Evolutionary conservation across 2,113 vertebrate species (phyloP).

Genomic region (Varanus salvator): DNA sequence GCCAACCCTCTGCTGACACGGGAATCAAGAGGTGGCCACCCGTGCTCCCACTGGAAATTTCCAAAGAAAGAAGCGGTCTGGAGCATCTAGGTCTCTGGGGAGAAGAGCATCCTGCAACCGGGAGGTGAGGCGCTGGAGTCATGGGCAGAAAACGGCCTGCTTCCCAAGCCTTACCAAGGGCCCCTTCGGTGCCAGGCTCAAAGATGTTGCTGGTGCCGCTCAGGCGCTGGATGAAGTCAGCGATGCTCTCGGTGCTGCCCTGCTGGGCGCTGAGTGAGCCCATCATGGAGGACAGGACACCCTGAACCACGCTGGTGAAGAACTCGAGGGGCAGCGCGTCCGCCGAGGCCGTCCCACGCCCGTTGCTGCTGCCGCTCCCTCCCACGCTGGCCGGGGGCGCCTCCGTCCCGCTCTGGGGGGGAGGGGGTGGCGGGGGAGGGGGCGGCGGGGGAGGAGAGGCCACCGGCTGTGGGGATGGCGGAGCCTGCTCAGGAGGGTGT

Average conservation of each 20-base stretch:
- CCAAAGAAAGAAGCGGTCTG: not conserved
- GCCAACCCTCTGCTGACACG: no score
- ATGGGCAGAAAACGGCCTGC: not conserved
- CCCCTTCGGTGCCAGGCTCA: conserved; percentile 84
- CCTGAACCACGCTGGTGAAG: conserved; percentile 90
- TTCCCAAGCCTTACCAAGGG: conserved; percentile 73
- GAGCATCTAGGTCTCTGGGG: not conserved
- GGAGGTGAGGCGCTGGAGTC: not conserved
- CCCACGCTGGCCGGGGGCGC: conserved; percentile 37
- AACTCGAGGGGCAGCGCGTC: conserved; percentile 83
- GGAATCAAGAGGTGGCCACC: not conserved
- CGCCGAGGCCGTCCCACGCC: conserved; percentile 66
- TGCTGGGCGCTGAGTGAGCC: conserved; percentile 89
- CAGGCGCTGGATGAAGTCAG: conserved; percentile 91
- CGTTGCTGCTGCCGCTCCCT: conserved; percentile 57
- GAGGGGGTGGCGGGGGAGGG: conserved; percentile 18
- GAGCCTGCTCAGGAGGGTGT: conserved; percentile 27
- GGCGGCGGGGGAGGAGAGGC: conserved; percentile 48
- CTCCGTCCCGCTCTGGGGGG: conserved; percentile 57
- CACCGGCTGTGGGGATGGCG: not conserved
- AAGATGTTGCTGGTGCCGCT: conserved; percentile 91
- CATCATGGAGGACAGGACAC: conserved; percentile 89
- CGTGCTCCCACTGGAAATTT: no score
- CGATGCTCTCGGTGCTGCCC: conserved; percentile 90
- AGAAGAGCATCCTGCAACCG: not conserved